These are phyloP conservation scores for Ornithoptera priamus DNA, from an alignment of 2,888 invertebrate species.

Conservation along the genomic window DNA sequence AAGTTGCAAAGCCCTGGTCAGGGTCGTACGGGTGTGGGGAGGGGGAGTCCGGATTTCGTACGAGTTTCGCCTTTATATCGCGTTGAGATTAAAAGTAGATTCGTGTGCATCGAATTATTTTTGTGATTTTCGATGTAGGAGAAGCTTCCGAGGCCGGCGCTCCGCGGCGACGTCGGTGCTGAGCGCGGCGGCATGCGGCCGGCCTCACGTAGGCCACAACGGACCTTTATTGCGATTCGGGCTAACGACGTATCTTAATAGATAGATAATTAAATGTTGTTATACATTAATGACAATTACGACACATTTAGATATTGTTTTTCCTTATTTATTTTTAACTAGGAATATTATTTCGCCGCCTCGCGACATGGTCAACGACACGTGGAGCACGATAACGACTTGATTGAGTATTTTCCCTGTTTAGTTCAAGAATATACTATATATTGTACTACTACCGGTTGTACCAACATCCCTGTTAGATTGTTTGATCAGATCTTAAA, in stretches of 20 bases:
- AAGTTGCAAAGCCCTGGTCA: conserved; percentile 18
- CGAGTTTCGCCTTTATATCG: conserved; percentile 27
- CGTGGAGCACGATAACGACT: background rate
- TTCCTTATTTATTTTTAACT: conserved; percentile 39
- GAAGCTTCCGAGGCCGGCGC: conserved; percentile 35
- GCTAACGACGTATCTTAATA: conserved; percentile 47
- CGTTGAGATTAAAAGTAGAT: conserved; percentile 9
- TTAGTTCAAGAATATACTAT: background rate
- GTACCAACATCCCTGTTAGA: background rate
- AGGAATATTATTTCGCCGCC: conserved; percentile 8
- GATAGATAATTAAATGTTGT: conserved; percentile 38
- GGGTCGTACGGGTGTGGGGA: background rate
- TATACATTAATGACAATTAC: conserved; percentile 36
- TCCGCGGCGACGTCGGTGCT: conserved; percentile 40
- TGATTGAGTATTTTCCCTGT: background rate
- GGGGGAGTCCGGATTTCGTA: conserved; percentile 6
- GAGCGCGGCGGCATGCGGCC: conserved; percentile 40
- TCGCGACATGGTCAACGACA: conserved; percentile 29
- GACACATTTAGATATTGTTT: conserved; percentile 33
- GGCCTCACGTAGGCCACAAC: conserved; percentile 50
- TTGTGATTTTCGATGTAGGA: conserved; percentile 32
- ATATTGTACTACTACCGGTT: background rate
- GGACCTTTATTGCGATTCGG: conserved; percentile 48
- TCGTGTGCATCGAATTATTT: conserved; percentile 23
- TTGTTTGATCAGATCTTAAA: background rate